These are phyloP conservation scores for Spondyliosoma cantharus DNA, from an alignment of 2,797 vertebrate genomes.

Conservation along the genomic window DNA sequence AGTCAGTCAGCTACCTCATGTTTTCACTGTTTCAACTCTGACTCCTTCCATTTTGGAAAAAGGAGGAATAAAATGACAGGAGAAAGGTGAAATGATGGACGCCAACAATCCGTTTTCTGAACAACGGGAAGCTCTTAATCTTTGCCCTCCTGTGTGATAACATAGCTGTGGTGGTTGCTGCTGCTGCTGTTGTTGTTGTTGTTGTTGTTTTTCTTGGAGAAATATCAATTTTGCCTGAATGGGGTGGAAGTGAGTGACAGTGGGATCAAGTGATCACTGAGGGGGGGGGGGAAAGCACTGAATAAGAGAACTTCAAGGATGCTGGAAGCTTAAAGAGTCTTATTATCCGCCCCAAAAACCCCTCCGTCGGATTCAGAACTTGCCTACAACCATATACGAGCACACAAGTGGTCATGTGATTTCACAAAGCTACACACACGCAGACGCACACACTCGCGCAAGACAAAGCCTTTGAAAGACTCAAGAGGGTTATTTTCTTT, in stretches of 20 bases:
- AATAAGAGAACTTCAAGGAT: conserved; percentile 57
- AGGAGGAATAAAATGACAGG: conserved; percentile 9
- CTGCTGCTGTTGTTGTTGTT: conserved; percentile 44
- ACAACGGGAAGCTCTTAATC: conserved; percentile 59
- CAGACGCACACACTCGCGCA: conserved; percentile 22
- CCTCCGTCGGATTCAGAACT: conserved; percentile 43
- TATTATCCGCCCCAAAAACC: conserved; percentile 43
- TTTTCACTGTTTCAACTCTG: conserved; percentile 20
- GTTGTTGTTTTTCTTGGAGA: conserved; percentile 39
- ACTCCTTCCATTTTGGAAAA: conserved; percentile 22
- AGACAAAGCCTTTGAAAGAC: conserved; percentile 65
- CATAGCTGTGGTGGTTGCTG: conserved; percentile 36
- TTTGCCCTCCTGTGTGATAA: conserved; percentile 33
- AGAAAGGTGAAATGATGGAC: conserved; percentile 35
- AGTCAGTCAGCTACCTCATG: not conserved
- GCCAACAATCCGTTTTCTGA: conserved; percentile 30
- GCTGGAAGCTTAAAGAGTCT: conserved; percentile 50
- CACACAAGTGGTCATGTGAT: conserved; percentile 30
- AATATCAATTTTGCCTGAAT: conserved; percentile 48
- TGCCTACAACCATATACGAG: conserved; percentile 29
- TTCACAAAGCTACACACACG: conserved; percentile 42
- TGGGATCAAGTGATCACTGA: conserved; percentile 49
- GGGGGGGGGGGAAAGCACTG: conserved; percentile 14
- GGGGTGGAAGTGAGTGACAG: conserved; percentile 57
- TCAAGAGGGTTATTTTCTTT: conserved; percentile 66